These are phyloP conservation scores for Diprion similis DNA, from an alignment of 1,140 invertebrate genomes.

Conservation along the genomic window DNA sequence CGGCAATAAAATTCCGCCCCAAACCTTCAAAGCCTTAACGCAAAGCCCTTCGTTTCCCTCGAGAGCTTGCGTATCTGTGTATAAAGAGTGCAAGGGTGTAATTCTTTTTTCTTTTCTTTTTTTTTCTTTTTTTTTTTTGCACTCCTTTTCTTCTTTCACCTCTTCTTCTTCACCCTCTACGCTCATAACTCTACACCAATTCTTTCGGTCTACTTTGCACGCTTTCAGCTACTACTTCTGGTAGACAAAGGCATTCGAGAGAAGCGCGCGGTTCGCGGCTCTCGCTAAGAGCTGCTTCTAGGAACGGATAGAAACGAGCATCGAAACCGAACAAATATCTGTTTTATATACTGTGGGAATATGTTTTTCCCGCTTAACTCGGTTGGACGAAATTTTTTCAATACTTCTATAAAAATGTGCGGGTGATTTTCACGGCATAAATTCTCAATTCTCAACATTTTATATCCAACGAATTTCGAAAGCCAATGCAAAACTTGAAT, in stretches of 20 bases:
- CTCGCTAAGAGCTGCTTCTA: neutral
- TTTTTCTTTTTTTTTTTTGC: neutral
- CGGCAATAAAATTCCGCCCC: neutral
- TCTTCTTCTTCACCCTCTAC: neutral
- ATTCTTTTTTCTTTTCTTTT: neutral
- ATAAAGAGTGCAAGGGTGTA: neutral
- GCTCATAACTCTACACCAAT: neutral
- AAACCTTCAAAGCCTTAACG: neutral
- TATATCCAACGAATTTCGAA: too few species aligned
- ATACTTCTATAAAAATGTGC: too few species aligned
- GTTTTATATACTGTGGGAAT: too few species aligned
- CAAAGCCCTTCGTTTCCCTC: neutral
- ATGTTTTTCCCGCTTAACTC: too few species aligned
- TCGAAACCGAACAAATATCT: neutral
- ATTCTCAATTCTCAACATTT: too few species aligned
- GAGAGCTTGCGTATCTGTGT: neutral
- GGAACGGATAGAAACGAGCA: neutral
- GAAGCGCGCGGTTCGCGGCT: neutral
- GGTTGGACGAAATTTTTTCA: too few species aligned
- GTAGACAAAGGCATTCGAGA: constrained; percentile 5
- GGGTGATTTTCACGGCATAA: too few species aligned
- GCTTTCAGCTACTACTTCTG: neutral
- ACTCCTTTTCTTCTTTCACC: neutral
- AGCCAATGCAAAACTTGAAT: too few species aligned
- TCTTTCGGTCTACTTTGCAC: neutral